Evolutionary conservation across 2,113 vertebrate genomes (phyloP).

Genomic region (Oryzias curvinotus): DNA sequence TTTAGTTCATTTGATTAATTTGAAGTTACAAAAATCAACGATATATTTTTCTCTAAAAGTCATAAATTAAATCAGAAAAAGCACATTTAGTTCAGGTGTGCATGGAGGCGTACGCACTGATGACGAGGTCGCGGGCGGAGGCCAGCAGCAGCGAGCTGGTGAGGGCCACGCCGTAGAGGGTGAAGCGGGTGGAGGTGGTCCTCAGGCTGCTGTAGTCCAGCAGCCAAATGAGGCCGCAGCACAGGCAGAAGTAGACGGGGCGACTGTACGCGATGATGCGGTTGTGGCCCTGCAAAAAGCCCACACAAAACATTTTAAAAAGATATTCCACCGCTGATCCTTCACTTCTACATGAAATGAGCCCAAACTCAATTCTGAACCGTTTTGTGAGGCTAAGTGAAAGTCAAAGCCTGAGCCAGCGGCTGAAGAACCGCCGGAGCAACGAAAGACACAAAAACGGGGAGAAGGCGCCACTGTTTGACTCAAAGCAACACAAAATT

Average conservation of each 20-base stretch:
- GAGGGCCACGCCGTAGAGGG: slow-evolving; percentile 90
- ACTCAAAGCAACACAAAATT: background rate
- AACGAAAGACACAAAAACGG: slow-evolving; percentile 54
- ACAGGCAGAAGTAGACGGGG: slow-evolving; percentile 98
- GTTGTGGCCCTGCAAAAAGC: slow-evolving; percentile 87
- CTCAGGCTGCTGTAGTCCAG: slow-evolving; percentile 91
- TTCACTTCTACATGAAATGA: no score
- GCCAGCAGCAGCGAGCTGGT: slow-evolving; percentile 90
- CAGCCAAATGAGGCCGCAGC: slow-evolving; percentile 96
- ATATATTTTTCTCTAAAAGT: no score
- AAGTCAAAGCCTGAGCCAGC: slow-evolving; percentile 55
- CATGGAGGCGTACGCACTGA: slow-evolving; percentile 78
- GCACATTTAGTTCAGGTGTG: background rate
- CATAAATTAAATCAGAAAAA: no score
- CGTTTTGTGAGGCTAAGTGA: no score
- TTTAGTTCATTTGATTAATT: no score
- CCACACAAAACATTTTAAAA: no score
- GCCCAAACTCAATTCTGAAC: no score
- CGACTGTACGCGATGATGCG: slow-evolving; percentile 99
- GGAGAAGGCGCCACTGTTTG: slow-evolving; percentile 16
- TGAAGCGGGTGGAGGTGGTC: slow-evolving; percentile 83
- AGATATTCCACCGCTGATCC: no score
- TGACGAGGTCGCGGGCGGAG: slow-evolving; percentile 93
- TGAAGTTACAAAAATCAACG: no score
- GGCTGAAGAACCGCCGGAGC: slow-evolving; percentile 52